Evolutionary conservation across 2,888 invertebrate species (phyloP).

Genomic region (Himalopsyche tibetana): DNA sequence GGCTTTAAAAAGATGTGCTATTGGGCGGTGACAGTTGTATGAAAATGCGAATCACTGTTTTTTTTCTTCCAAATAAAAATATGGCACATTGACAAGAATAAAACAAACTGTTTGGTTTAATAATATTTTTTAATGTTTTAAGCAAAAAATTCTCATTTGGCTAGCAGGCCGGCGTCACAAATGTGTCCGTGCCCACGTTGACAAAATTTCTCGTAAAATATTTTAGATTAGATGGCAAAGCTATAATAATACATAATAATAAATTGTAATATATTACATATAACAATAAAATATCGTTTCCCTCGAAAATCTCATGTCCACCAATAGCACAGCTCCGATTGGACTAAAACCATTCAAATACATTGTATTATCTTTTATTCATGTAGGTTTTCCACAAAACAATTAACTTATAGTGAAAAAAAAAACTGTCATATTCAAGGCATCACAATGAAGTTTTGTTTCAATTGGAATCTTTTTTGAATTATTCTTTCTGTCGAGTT

Average conservation of each 20-base stretch:
- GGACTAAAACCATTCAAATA: conserved; percentile 1
- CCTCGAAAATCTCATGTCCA: conserved; percentile 33
- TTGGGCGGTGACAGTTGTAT: no score
- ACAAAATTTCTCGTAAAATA: conserved; percentile 57
- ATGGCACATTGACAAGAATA: background rate
- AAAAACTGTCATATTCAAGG: no score
- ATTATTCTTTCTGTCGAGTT: no score
- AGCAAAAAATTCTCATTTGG: conserved; percentile 61
- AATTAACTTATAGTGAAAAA: no score
- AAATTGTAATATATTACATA: conserved; percentile 42
- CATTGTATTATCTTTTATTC: background rate
- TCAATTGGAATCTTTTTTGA: no score
- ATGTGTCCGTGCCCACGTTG: conserved; percentile 44
- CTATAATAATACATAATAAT: conserved; percentile 47
- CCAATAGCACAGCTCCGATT: background rate
- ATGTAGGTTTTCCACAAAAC: no score
- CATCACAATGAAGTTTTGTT: no score
- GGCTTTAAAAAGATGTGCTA: background rate
- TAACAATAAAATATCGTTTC: conserved; percentile 36
- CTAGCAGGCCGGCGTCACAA: conserved; percentile 51
- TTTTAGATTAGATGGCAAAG: conserved; percentile 58
- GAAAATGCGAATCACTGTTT: no score
- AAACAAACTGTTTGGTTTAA: conserved; percentile 16
- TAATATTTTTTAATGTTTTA: conserved; percentile 55
- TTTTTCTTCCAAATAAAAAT: no score